Base-by-base conservation (phyloP, 2,888 invertebrate genomes). In the Erpobdella octoculata region DNA sequence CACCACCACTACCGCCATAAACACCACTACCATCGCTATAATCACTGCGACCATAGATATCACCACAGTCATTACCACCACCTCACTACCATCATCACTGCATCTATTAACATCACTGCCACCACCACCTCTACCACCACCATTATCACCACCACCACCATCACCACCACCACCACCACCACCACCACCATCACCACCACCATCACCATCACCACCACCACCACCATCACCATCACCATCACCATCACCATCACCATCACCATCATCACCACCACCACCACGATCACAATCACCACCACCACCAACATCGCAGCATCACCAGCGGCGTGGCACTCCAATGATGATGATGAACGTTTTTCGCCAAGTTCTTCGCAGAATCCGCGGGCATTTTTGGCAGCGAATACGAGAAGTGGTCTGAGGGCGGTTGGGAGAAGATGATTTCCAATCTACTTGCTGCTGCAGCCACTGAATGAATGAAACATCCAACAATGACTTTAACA, bases 41-140 rank as follows among this genome's bases (percentile, higher is more conserved):
- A 2, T 62, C 62, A 62, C 31, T 3, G 33, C 33, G 6, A 33
- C 12, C 62, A 33, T 62, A 28, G 9, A 33, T 35, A 18, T 35
- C 62, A 12, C 12, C 4, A 6, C 33, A 28, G 18, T 35, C 31
- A 21, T 62, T 18, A 35, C 33, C 35, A 33, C 31, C 35, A 33
- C n/a, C 62, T n/a, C n/a, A n/a, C 46, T 41, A 41, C 46, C 46
- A 41, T n/a, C 46, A 41, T n/a, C 46, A 41, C 46, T 41, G n/a
- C 46, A 15, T 15, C 46, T 41, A 41, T n/a, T 41, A 41, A 12
- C n/a, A 41, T n/a, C n/a, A 41, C 46, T 41, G n/a, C 46, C n/a
- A 41, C 46, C n/a, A 41, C 46, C n/a, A 41, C 46, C n/a, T 41
- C 46, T 41, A 15, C 46, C n/a, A n/a, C n/a, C n/a, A n/a, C n/a